phyloP scores from a whole-genome alignment of 2,888 invertebrate species.

The Lasioglossum figueresi region DNA sequence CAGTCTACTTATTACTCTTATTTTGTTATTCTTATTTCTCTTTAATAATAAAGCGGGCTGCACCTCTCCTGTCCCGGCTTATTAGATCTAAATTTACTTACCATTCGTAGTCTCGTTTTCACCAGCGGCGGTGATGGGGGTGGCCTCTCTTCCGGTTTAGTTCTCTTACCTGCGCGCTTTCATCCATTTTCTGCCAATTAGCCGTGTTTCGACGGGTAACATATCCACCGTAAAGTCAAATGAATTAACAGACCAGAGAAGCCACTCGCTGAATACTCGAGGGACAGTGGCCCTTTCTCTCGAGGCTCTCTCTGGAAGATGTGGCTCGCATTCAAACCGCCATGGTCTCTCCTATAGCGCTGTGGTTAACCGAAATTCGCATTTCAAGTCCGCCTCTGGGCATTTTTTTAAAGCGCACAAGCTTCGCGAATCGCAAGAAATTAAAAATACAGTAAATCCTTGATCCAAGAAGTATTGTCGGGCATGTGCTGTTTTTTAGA shows the following conservation, averaged over 20 bases:
- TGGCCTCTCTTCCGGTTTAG: background rate
- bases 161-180: slow-evolving; percentile 3
- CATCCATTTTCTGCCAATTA: slow-evolving; percentile 7
- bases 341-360: background rate
- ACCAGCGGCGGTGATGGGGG: background rate
- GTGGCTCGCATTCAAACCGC: background rate
- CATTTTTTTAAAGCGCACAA: background rate
- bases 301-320: background rate
- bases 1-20: too few relatives aligned
- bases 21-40: too few relatives aligned
- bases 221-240: background rate
- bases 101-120: background rate
- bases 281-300: background rate
- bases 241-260: background rate
- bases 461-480: too few relatives aligned
- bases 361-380: background rate
- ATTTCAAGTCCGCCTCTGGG: background rate
- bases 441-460: too few relatives aligned
- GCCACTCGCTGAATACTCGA: background rate
- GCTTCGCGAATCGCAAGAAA: too few relatives aligned
- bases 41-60: background rate
- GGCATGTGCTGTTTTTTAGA: too few relatives aligned
- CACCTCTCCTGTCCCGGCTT: background rate
- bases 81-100: background rate
- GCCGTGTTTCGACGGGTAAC: background rate